These are phyloP conservation scores for Oscheius sp. DNA, from an alignment of 1,140 invertebrate genomes.

Conservation along the genomic window DNA sequence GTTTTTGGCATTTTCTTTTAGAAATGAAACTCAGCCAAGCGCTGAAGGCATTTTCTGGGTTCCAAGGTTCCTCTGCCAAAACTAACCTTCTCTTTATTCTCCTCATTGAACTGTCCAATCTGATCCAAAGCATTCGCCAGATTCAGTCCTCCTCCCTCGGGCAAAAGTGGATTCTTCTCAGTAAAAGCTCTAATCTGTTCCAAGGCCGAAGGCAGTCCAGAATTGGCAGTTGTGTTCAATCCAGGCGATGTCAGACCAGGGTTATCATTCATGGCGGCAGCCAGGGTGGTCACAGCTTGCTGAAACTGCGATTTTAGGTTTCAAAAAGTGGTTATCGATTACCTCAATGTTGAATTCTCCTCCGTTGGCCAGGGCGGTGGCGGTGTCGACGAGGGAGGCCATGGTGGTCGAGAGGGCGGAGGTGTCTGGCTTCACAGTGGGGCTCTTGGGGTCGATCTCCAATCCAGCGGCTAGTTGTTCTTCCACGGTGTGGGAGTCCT, in stretches of 20 bases:
- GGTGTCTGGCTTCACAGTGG: slow-evolving; percentile 53
- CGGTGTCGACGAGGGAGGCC: slow-evolving; percentile 21
- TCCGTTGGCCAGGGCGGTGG: neutral
- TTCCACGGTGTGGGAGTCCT: slow-evolving; percentile 64
- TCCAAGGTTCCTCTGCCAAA: neutral
- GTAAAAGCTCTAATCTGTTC: slow-evolving; percentile 37
- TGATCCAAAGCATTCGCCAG: slow-evolving; percentile 10
- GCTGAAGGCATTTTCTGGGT: neutral
- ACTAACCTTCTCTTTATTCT: slow-evolving; percentile 13
- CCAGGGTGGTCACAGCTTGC: slow-evolving; percentile 8
- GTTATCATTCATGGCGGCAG: neutral
- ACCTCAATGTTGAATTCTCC: neutral
- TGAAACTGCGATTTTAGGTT: neutral
- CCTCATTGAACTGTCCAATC: neutral
- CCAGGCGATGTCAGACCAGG: neutral
- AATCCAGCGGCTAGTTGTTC: slow-evolving; percentile 44
- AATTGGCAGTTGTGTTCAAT: neutral
- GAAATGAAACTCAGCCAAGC: no score
- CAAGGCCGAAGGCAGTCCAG: slow-evolving; percentile 15
- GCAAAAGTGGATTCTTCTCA: slow-evolving; percentile 27
- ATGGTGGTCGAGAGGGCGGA: slow-evolving; percentile 43
- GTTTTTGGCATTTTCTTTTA: no score
- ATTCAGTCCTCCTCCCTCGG: slow-evolving; percentile 22
- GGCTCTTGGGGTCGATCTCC: slow-evolving; percentile 47
- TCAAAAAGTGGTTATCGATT: neutral